A percentile compares a stretch with the other conserved stretches of the same genome.
phyloP scores from a whole-genome alignment of 2,797 vertebrate genomes.

The Valencia hispanica region DNA sequence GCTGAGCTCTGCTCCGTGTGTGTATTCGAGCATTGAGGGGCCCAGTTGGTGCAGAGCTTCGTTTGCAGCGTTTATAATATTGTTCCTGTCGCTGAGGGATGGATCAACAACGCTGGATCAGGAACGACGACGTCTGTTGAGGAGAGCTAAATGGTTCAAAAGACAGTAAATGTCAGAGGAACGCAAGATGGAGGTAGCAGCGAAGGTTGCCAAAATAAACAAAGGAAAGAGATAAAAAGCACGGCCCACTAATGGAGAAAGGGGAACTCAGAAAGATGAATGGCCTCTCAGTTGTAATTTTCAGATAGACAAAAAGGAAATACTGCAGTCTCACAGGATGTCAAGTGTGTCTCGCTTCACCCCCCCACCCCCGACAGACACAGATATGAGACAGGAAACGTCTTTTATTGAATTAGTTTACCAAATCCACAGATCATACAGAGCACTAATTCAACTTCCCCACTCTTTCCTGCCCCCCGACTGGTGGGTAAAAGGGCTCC shows the following conservation, averaged over 20 bases:
- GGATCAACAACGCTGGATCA: neutral
- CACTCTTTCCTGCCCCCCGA: constrained; percentile 24
- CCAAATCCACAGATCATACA: constrained; percentile 37
- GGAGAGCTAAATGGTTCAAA: neutral
- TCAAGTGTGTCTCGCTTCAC: constrained; percentile 27
- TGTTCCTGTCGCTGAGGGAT: neutral
- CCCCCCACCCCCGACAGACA: constrained; percentile 19
- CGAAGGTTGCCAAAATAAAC: neutral
- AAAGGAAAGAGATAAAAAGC: constrained; percentile 1
- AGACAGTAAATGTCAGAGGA: neutral
- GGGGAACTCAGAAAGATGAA: constrained; percentile 17
- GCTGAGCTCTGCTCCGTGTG: neutral
- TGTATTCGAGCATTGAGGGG: too few relatives aligned
- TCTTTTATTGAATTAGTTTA: constrained; percentile 58
- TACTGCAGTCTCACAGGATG: constrained; percentile 27
- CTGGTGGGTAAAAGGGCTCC: constrained; percentile 35
- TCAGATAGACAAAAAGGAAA: constrained; percentile 37
- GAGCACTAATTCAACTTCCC: constrained; percentile 51
- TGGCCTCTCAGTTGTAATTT: constrained; percentile 30
- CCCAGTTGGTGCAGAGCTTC: too few relatives aligned
- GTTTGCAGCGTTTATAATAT: neutral
- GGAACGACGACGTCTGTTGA: neutral
- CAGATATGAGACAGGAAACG: constrained; percentile 62
- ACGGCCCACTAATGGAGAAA: neutral
- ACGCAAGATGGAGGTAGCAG: neutral